A percentile compares a stretch with the other conserved stretches of the same genome.
phyloP scores from a whole-genome alignment of 2,797 vertebrate species.

The Lepilemur septentrionalis region DNA sequence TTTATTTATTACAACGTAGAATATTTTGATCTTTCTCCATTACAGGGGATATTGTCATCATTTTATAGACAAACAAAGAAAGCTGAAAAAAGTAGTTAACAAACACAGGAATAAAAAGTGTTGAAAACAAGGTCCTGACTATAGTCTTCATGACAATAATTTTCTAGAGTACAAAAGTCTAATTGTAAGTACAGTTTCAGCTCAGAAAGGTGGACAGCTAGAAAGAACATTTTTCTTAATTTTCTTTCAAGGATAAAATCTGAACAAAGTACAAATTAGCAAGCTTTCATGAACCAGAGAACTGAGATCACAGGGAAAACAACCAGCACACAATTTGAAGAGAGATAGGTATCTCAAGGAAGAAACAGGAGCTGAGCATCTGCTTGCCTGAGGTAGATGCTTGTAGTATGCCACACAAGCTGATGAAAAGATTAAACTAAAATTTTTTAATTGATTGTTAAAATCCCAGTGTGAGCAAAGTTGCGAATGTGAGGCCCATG shows the following conservation, averaged over 20 bases:
- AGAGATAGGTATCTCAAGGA: neutral
- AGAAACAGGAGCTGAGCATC: neutral
- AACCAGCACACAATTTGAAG: neutral
- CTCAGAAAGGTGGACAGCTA: neutral
- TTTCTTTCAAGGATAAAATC: neutral
- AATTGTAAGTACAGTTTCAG: neutral
- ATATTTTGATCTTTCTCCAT: neutral
- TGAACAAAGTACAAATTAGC: neutral
- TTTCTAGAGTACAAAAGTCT: neutral
- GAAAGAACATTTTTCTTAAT: neutral
- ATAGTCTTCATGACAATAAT: neutral
- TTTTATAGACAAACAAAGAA: neutral
- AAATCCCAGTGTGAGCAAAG: neutral
- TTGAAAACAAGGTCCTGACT: neutral
- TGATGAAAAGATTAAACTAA: neutral
- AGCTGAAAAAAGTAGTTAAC: neutral
- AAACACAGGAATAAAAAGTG: neutral
- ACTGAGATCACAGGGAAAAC: neutral
- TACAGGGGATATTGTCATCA: neutral
- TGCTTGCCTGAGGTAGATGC: neutral
- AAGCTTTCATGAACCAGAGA: neutral
- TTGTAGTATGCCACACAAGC: neutral
- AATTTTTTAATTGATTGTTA: neutral
- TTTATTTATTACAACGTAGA: neutral
- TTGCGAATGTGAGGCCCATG: neutral